Evolutionary conservation across 2,797 vertebrate genomes (phyloP).

Genomic region (Acipenser oxyrinchus): DNA sequence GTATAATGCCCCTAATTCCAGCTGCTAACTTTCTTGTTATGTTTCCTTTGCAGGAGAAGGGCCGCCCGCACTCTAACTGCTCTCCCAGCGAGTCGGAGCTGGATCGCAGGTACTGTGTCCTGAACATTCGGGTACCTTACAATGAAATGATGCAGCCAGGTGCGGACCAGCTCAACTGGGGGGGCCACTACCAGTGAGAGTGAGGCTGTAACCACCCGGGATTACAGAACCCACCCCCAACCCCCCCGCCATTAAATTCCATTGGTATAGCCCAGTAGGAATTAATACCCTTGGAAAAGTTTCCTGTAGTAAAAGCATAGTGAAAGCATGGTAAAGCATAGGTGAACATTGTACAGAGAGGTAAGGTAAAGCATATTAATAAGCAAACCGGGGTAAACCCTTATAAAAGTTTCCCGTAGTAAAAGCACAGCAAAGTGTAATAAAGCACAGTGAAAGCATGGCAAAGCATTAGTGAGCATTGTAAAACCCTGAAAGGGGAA

Average conservation of each 20-base stretch:
- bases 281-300: too few species aligned
- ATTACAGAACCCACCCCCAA: background rate
- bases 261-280: background rate
- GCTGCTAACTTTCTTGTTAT: background rate
- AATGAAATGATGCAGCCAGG: conserved; percentile 53
- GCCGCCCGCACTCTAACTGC: conserved; percentile 69
- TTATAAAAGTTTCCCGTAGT: too few species aligned
- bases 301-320: too few species aligned
- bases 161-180: conserved; percentile 49
- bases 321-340: too few species aligned
- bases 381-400: too few species aligned
- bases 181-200: conserved; percentile 46
- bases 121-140: conserved; percentile 65
- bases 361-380: too few species aligned
- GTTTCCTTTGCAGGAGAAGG: conserved; percentile 65
- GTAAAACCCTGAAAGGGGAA: too few species aligned
- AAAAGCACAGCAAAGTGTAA: too few species aligned
- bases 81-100: conserved; percentile 76
- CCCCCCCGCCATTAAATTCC: background rate
- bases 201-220: conserved; percentile 17
- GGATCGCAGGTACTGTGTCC: conserved; percentile 84
- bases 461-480: too few species aligned
- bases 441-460: too few species aligned
- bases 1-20: too few species aligned
- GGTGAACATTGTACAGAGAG: too few species aligned